phyloP scores from a whole-genome alignment of 2,888 invertebrate genomes.

The Andrena camellia region DNA sequence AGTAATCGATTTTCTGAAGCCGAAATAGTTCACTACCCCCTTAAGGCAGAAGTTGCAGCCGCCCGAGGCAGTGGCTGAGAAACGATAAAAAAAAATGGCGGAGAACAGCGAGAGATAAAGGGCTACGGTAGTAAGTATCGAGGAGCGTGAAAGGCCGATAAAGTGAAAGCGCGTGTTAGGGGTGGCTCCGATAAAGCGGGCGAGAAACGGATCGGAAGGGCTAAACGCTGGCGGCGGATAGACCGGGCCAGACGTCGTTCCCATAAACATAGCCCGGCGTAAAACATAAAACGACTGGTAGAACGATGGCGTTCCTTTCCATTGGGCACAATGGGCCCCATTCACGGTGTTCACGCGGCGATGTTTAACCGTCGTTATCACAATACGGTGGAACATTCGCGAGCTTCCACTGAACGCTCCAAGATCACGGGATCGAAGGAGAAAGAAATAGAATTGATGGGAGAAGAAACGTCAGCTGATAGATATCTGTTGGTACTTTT shows the following conservation, averaged over 20 bases:
- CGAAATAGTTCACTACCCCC: too few relatives aligned
- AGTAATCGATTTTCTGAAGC: too few relatives aligned
- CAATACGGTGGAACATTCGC: slow-evolving; percentile 50
- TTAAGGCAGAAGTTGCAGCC: neutral
- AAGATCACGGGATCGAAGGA: neutral
- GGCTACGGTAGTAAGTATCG: slow-evolving; percentile 32
- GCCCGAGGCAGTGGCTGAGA: slow-evolving; percentile 5
- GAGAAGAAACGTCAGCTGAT: neutral
- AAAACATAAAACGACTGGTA: slow-evolving; percentile 56
- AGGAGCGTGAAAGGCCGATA: neutral
- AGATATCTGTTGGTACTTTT: too few relatives aligned
- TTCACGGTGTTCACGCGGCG: slow-evolving; percentile 53
- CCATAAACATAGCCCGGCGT: slow-evolving; percentile 60
- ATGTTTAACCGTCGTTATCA: slow-evolving; percentile 61
- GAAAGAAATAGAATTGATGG: neutral
- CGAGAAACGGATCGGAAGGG: slow-evolving; percentile 41
- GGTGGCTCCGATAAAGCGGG: slow-evolving; percentile 9
- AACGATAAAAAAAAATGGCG: slow-evolving; percentile 20
- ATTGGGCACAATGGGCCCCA: slow-evolving; percentile 61
- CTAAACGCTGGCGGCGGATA: slow-evolving; percentile 36
- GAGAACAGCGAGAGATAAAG: slow-evolving; percentile 25
- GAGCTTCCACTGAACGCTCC: slow-evolving; percentile 13
- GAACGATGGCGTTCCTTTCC: slow-evolving; percentile 47
- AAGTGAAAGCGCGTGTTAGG: neutral
- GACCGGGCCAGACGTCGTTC: slow-evolving; percentile 41